Evolutionary conservation across 2,797 vertebrate species (phyloP).

Genomic region (Pterois miles): DNA sequence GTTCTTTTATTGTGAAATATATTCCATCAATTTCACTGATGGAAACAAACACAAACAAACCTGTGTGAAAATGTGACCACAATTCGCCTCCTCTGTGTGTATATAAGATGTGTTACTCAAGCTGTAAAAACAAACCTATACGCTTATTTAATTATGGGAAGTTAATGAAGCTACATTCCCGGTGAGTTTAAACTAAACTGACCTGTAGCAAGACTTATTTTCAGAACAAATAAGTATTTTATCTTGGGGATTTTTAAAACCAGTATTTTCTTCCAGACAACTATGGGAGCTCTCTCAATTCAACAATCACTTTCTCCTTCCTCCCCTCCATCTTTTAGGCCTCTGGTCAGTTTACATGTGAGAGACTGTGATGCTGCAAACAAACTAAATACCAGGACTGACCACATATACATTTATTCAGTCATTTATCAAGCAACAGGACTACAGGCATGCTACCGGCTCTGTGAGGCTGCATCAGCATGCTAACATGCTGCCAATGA

Average conservation of each 20-base stretch:
- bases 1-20: constrained; percentile 20
- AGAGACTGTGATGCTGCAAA: neutral
- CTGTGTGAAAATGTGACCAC: constrained; percentile 9
- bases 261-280: constrained; percentile 1
- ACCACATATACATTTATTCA: constrained; percentile 5
- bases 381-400: neutral
- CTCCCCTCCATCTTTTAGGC: neutral
- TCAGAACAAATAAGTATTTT: constrained; percentile 38
- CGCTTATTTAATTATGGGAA: constrained; percentile 39
- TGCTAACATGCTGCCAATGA: neutral
- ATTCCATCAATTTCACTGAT: neutral
- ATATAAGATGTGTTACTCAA: constrained; percentile 3
- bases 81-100: neutral
- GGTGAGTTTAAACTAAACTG: constrained; percentile 21
- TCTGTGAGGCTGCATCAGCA: neutral
- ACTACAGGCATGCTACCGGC: neutral
- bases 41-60: constrained; percentile 3
- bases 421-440: too few relatives aligned
- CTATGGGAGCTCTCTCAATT: neutral
- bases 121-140: constrained; percentile 46
- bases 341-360: neutral
- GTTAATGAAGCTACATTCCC: constrained; percentile 60
- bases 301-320: neutral
- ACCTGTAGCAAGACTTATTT: constrained; percentile 15
- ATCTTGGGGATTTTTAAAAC: neutral